Percentiles rank a stretch among this genome's conserved stretches.
phyloP scores from a whole-genome alignment of 2,113 vertebrate species.

The Lophotis ruficrista region DNA sequence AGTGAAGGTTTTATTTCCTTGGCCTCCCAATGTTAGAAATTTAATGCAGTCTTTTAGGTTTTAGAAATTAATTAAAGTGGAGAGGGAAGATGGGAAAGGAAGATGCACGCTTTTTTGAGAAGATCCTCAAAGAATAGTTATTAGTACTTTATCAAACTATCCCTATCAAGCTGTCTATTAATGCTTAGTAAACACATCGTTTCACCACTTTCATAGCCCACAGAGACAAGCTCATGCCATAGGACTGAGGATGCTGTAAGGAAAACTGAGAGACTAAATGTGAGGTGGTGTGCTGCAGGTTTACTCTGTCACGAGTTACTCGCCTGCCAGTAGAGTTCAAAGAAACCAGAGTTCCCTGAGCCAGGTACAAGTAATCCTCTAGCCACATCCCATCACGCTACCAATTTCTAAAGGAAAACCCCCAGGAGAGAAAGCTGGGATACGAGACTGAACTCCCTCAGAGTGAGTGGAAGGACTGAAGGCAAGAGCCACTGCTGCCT shows the following conservation, averaged over 20 bases:
- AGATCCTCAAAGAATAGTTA: neutral
- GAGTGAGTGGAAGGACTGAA: neutral
- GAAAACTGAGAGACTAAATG: neutral
- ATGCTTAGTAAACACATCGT: neutral
- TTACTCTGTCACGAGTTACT: neutral
- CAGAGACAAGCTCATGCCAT: neutral
- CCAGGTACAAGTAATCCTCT: neutral
- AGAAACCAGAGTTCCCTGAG: neutral
- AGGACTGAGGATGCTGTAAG: neutral
- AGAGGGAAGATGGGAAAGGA: neutral
- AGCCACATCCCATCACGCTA: neutral
- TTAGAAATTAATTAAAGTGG: neutral
- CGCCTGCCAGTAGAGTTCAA: neutral
- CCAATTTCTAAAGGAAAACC: neutral
- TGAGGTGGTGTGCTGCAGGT: neutral
- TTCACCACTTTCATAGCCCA: neutral
- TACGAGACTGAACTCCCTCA: accelerated
- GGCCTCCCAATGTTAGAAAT: neutral
- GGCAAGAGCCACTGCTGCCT: neutral
- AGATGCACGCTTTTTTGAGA: neutral
- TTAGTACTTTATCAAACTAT: neutral
- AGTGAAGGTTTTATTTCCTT: neutral
- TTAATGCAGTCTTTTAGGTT: neutral
- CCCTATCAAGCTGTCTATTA: neutral
- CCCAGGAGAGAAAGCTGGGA: neutral